phyloP scores from a whole-genome alignment of 2,797 vertebrate genomes.

The Myotis myotis region DNA sequence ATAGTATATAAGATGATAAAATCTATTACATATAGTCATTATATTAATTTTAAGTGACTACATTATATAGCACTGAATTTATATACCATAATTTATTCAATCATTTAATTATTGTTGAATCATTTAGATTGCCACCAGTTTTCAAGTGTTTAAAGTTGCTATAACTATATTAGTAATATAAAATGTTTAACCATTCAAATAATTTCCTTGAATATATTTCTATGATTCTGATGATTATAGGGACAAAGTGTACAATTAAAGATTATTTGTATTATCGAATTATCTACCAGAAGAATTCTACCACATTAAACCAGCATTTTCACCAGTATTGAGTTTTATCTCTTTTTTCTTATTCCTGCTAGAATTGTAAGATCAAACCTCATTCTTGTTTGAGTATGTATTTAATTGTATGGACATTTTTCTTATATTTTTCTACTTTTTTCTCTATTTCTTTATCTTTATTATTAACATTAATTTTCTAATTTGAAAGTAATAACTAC shows the following conservation, averaged over 20 bases:
- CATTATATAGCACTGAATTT: neutral
- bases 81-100: neutral
- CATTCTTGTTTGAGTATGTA: neutral
- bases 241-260: neutral
- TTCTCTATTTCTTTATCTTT: neutral
- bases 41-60: slow-evolving; percentile 18
- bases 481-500: neutral
- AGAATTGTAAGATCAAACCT: neutral
- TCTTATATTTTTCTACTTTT: neutral
- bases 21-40: neutral
- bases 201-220: neutral
- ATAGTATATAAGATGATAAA: neutral
- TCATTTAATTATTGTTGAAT: neutral
- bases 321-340: neutral
- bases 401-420: neutral
- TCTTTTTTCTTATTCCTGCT: neutral
- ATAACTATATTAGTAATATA: neutral
- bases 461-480: neutral
- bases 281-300: slow-evolving; percentile 1
- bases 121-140: neutral
- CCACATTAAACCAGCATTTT: neutral
- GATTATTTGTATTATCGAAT: slow-evolving; percentile 14
- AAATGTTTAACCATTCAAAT: neutral
- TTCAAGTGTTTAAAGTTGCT: neutral
- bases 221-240: neutral